These are phyloP conservation scores for Leptinotarsa rubiginosa DNA, from an alignment of 2,888 invertebrate genomes.

Conservation along the genomic window DNA sequence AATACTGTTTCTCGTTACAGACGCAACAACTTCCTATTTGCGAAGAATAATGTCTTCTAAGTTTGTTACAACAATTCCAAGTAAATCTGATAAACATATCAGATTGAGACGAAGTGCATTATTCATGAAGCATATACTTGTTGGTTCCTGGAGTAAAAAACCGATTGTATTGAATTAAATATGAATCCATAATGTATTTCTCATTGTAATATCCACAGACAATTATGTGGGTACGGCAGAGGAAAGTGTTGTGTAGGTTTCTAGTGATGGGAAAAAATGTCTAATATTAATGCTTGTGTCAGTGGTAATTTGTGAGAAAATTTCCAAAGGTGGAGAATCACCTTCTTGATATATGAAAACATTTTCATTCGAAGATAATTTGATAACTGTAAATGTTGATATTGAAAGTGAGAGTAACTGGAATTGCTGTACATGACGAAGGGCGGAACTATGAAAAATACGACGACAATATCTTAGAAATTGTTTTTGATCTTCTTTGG, in stretches of 20 bases:
- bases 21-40: neutral
- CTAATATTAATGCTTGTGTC: slow-evolving; percentile 12
- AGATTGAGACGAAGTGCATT: slow-evolving; percentile 16
- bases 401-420: neutral
- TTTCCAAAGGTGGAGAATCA: neutral
- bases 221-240: slow-evolving; percentile 1
- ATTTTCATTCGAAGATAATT: too few species aligned
- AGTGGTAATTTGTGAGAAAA: neutral
- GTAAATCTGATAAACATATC: slow-evolving; percentile 25
- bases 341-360: neutral
- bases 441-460: too few species aligned
- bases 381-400: neutral
- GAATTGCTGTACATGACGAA: neutral
- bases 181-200: slow-evolving; percentile 22
- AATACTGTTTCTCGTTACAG: neutral
- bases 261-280: slow-evolving; percentile 12
- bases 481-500: too few species aligned
- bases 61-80: slow-evolving; percentile 8
- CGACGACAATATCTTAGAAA: too few species aligned
- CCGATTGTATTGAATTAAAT: slow-evolving; percentile 3
- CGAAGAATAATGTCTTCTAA: neutral
- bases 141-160: neutral
- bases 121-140: slow-evolving; percentile 8
- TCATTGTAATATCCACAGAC: slow-evolving; percentile 21
- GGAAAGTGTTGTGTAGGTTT: slow-evolving; percentile 20